phyloP scores from a whole-genome alignment of 2,113 vertebrate species.

The Manacus vitellinus region DNA sequence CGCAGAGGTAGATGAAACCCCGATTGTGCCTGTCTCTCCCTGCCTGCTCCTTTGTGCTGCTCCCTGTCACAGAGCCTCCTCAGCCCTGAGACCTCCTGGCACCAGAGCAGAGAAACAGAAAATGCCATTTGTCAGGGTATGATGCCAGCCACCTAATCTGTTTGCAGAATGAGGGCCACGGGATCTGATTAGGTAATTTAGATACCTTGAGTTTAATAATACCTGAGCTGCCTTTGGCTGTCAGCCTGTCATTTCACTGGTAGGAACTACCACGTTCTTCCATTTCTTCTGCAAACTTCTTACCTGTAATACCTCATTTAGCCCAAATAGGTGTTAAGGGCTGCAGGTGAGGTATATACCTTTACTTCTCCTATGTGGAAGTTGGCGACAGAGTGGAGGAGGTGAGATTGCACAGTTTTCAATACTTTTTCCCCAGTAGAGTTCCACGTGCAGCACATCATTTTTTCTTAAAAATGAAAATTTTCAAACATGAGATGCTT shows the following conservation, averaged over 20 bases:
- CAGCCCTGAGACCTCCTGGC: slow-evolving; percentile 79
- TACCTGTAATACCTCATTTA: background rate
- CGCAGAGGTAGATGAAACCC: slow-evolving; percentile 61
- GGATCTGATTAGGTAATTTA: slow-evolving; percentile 59
- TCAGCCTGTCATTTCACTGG: background rate
- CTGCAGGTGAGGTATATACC: background rate
- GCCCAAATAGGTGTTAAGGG: background rate
- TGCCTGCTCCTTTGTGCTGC: slow-evolving; percentile 51
- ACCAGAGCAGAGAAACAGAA: slow-evolving; percentile 65
- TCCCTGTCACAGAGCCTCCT: slow-evolving; percentile 36
- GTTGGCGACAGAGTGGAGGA: background rate
- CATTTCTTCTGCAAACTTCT: background rate
- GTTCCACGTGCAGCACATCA: background rate
- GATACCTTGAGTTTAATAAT: slow-evolving; percentile 53
- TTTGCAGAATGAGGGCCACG: slow-evolving; percentile 52
- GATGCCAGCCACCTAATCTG: slow-evolving; percentile 75
- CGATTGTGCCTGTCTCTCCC: slow-evolving; percentile 71
- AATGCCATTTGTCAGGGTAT: slow-evolving; percentile 61
- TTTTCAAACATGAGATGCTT: background rate
- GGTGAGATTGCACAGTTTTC: background rate
- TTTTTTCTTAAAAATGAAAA: accelerated
- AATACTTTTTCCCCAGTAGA: background rate
- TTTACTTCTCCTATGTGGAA: background rate
- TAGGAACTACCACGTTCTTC: background rate
- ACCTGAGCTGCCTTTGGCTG: slow-evolving; percentile 34